Base-by-base conservation (phyloP, 2,797 vertebrate genomes). In the Telmatherina bonti region DNA sequence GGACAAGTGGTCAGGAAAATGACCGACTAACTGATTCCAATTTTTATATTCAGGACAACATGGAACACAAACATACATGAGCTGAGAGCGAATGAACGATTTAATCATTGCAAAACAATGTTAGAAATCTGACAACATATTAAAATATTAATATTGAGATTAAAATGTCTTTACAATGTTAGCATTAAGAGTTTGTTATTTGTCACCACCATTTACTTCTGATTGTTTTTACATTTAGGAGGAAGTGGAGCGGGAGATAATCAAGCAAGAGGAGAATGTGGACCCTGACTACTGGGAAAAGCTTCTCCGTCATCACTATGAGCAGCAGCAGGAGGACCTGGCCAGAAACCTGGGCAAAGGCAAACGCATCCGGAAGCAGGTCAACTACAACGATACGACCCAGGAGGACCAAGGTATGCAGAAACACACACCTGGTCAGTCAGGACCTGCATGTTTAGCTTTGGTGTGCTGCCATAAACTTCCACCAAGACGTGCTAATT, bases 231-330 rank as follows among this genome's bases (percentile, higher is more conserved):
- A 4, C 33, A 24, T 3, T 0, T 64, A 99, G 97, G 98, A 99
- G 91, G 98, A 99, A 86, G 96, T 98, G 27, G 97, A 99, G 87
- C 93, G 98, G 0, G 98, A 99, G 93, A 97, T 99, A 89, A 99
- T 99, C 89, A 99, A 99, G 86, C 98, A 99, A 91, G 98, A 99
- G 92, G 98, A 99, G 93, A 99, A 99, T 0, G 97, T 99, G 83
- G 98, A 99, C 88, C 98, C 98, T 0, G 98, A 99, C 88, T 99
- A 99, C 86, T 99, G 98, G 98, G 98, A 99, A 88, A 99, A 99
- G 86, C 95, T 99, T 64, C 93, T 99, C 4, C 91, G 97, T 4
- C 98, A 99, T 86, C 98, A 99, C 83, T 99, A 99, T 0, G 98
- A 99, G 88, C 98, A 99, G 92, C 98, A 99, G 90, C 98, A 99